These are phyloP conservation scores for Carduelis carduelis DNA, from an alignment of 2,797 vertebrate species.

Conservation along the genomic window DNA sequence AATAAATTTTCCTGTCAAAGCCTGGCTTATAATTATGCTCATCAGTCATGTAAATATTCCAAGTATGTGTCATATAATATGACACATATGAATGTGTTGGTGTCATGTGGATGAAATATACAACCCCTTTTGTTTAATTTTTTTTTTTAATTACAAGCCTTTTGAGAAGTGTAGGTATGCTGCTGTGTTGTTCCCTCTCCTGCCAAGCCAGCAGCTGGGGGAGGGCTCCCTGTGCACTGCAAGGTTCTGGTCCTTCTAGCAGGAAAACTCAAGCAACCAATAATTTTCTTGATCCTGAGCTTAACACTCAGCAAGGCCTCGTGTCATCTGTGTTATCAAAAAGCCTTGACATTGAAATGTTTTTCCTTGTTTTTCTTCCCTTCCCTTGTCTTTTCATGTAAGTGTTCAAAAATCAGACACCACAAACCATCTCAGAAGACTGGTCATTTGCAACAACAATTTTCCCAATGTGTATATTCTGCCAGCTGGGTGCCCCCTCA, in stretches of 20 bases:
- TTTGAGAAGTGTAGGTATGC: neutral
- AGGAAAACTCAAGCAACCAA: neutral
- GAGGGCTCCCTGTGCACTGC: neutral
- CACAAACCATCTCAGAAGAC: neutral
- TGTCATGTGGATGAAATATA: neutral
- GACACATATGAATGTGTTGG: neutral
- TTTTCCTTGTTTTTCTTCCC: neutral
- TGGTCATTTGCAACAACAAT: neutral
- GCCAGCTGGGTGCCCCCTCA: neutral
- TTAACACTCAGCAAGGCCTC: neutral
- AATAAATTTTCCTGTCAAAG: constrained; percentile 18
- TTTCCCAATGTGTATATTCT: neutral
- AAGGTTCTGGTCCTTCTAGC: neutral
- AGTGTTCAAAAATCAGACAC: neutral
- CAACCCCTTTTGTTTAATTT: neutral
- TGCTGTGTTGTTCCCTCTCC: neutral
- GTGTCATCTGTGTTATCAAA: neutral
- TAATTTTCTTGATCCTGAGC: neutral
- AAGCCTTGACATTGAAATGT: neutral
- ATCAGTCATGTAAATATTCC: constrained; percentile 29
- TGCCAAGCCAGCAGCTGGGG: neutral
- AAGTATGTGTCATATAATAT: neutral
- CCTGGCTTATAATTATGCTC: constrained; percentile 21
- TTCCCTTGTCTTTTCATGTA: neutral
- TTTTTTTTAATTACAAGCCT: neutral